Percentiles rank a stretch among this genome's conserved stretches.
These are phyloP conservation scores for Vannuccia rotundouncinata DNA, from an alignment of 2,888 invertebrate genomes.

Conservation along the genomic window DNA sequence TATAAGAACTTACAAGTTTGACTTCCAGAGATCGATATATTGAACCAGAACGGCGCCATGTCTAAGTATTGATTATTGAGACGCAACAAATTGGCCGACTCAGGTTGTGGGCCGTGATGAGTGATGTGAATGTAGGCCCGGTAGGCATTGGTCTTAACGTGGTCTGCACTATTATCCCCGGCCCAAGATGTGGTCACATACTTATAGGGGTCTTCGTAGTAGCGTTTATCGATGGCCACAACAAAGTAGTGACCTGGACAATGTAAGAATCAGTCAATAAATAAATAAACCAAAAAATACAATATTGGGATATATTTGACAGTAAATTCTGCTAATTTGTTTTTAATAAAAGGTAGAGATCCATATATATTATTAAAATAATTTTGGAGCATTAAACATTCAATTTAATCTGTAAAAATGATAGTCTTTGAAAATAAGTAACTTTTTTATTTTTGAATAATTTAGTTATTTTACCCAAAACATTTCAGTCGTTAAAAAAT, in stretches of 20 bases:
- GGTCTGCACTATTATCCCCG: neutral
- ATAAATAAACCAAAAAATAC: too few species aligned
- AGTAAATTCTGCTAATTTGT: too few species aligned
- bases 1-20: neutral
- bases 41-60: neutral
- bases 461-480: too few species aligned
- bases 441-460: too few species aligned
- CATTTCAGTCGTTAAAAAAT: too few species aligned
- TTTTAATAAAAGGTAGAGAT: too few species aligned
- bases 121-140: slow-evolving; percentile 5
- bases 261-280: too few species aligned
- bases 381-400: too few species aligned
- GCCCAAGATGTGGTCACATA: neutral
- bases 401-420: too few species aligned
- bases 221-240: neutral
- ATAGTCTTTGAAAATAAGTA: too few species aligned
- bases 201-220: neutral
- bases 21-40: neutral
- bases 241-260: slow-evolving; percentile 17
- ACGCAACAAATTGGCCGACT: neutral
- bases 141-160: neutral
- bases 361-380: too few species aligned
- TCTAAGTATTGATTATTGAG: neutral
- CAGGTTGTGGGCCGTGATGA: neutral
- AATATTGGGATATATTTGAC: too few species aligned